Base-by-base conservation (phyloP, 2,888 invertebrate species). In the Tiliacea aurago region DNA sequence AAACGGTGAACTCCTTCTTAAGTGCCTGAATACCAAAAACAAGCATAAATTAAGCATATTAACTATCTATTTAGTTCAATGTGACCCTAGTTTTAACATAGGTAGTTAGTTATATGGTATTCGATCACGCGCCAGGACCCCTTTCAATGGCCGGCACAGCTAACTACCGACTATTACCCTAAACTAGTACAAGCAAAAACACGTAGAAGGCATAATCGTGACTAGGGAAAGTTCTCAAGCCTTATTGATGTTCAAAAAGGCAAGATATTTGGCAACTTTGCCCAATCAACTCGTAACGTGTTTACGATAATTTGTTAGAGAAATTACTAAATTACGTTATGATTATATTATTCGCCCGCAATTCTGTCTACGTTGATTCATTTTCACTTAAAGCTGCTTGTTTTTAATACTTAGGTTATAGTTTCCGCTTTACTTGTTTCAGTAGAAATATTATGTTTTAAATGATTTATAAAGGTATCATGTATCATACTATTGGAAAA, bases 91-190 rank as follows among this genome's bases (percentile, higher is more conserved):
- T 20, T 56, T 61, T 61, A 81, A 73, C 28, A 28, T 28, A n/a
- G 43, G 47, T 45, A 28, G 28, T 10, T 47, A 28, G 18, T 9
- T 55, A 20, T 13, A 53, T 33, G 63, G 58, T 58, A 73, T 59
- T 69, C 41, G 20, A 66, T 55, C 67, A 67, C 74, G 70, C 72
- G 15, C 61, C 65, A 43, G 61, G 73, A 71, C 65, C 70, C 61
- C 68, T 83, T 87, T 86, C 81, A 80, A 77, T 77, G 68, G 55
- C 63, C 74, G 69, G 41, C 78, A 67, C 72, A 80, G 84, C 85
- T 88, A 90, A 84, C 86, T 76, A 75, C 83, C 59, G 11, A 74
- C 67, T 81, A 89, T 90, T 91, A 90, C 80, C 85, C 84, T 83
- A 84, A 87, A 88, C 88, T 81, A 78, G 70, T 80, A 69, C 73